phyloP scores from a whole-genome alignment of 2,113 vertebrate genomes.

The Gallinago undulata region DNA sequence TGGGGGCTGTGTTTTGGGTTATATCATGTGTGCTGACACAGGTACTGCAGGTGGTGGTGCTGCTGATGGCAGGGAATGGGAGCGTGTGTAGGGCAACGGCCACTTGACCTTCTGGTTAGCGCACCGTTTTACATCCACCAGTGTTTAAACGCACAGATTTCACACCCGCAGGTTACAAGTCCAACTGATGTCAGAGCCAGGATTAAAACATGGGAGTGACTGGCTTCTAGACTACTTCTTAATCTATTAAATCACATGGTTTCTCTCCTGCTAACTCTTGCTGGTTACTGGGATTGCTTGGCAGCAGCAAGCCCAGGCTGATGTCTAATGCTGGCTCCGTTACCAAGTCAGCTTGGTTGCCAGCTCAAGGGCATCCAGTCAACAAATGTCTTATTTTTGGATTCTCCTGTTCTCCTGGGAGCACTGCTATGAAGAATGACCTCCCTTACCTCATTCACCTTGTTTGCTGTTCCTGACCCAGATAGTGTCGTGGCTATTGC shows the following conservation, averaged over 20 bases:
- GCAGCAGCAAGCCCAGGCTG: conserved; percentile 43
- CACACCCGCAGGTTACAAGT: neutral
- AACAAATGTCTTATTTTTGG: conserved; percentile 74
- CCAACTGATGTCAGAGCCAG: neutral
- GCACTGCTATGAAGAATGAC: conserved; percentile 36
- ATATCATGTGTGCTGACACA: rapidly evolving
- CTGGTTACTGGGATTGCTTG: conserved; percentile 41
- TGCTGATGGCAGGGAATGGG: neutral
- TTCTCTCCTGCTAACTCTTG: neutral
- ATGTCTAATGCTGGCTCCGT: conserved; percentile 55
- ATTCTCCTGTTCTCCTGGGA: conserved; percentile 56
- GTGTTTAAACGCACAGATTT: neutral
- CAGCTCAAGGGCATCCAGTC: conserved; percentile 73
- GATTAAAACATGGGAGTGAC: neutral
- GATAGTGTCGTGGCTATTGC: neutral
- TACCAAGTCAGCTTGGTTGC: conserved; percentile 50
- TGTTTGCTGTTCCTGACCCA: conserved; percentile 61
- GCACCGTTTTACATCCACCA: neutral
- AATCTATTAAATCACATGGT: conserved; percentile 40
- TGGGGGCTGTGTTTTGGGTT: neutral
- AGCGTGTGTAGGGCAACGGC: rapidly evolving
- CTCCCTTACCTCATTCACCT: conserved; percentile 72
- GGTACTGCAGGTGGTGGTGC: neutral
- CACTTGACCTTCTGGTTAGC: neutral
- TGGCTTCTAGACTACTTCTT: conserved; percentile 41